These are phyloP conservation scores for Heteractis magnifica DNA, from an alignment of 92 coral and sea anemone species.

Conservation along the genomic window DNA sequence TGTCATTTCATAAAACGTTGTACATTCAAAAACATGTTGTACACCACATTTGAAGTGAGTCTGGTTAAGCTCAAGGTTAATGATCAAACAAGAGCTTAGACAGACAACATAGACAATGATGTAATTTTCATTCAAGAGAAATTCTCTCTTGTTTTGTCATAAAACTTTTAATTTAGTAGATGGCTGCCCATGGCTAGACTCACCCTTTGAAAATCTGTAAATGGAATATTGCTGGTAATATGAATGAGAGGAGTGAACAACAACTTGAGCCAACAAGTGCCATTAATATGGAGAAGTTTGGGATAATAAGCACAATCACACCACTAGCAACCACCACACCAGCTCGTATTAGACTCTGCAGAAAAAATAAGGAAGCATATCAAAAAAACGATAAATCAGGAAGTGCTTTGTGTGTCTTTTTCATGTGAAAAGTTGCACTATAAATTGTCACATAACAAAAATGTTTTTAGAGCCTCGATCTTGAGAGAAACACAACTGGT, in stretches of 20 bases:
- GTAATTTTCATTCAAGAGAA: background rate
- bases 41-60: too few species aligned
- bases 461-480: too few species aligned
- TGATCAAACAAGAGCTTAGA: too few species aligned
- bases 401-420: too few species aligned
- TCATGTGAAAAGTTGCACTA: too few species aligned
- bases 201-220: conserved; percentile 89
- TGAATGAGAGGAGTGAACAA: conserved; percentile 81
- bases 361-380: conserved; percentile 1
- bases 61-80: too few species aligned
- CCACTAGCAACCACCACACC: conserved; percentile 72
- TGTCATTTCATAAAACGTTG: too few species aligned
- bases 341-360: conserved; percentile 73
- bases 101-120: too few species aligned
- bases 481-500: too few species aligned
- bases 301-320: conserved; percentile 75
- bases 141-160: background rate
- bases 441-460: too few species aligned
- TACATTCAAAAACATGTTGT: too few species aligned
- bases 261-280: conserved; percentile 95
- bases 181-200: conserved; percentile 16
- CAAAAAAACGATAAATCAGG: too few species aligned
- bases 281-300: conserved; percentile 94
- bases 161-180: background rate
- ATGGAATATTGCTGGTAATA: conserved; percentile 90